phyloP scores from a whole-genome alignment of 1,140 invertebrate genomes.

The Zaprionus lachaisei region DNA sequence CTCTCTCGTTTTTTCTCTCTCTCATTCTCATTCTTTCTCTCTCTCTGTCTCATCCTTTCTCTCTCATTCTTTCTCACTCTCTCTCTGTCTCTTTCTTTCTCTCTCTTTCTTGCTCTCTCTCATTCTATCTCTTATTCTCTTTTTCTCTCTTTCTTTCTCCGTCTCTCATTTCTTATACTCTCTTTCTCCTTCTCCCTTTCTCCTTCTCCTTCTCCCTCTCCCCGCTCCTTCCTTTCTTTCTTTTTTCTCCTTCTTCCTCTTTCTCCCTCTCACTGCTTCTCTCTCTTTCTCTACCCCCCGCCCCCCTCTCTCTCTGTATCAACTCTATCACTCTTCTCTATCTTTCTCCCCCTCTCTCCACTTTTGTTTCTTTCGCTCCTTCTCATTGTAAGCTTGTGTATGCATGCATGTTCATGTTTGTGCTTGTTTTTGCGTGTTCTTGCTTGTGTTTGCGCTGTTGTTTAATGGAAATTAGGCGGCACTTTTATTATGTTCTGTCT shows the following conservation, averaged over 20 bases:
- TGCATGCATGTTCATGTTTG: slow-evolving; percentile 8
- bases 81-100: neutral
- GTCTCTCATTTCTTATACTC: no score
- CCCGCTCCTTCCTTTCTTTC: neutral
- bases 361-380: no score
- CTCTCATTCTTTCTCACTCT: no score
- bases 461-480: slow-evolving; percentile 31
- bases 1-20: neutral
- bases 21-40: no score
- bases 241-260: no score
- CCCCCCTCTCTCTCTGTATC: no score
- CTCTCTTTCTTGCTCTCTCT: neutral
- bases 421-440: slow-evolving; percentile 21
- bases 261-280: no score
- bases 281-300: neutral
- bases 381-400: neutral
- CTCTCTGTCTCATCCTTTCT: neutral
- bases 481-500: slow-evolving; percentile 13
- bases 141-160: no score
- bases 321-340: no score
- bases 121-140: neutral
- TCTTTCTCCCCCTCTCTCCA: neutral
- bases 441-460: slow-evolving; percentile 18
- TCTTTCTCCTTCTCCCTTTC: no score
- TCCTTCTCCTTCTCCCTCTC: neutral